phyloP scores from a whole-genome alignment of 2,888 invertebrate genomes.

The Hirtodrosophila duncani region DNA sequence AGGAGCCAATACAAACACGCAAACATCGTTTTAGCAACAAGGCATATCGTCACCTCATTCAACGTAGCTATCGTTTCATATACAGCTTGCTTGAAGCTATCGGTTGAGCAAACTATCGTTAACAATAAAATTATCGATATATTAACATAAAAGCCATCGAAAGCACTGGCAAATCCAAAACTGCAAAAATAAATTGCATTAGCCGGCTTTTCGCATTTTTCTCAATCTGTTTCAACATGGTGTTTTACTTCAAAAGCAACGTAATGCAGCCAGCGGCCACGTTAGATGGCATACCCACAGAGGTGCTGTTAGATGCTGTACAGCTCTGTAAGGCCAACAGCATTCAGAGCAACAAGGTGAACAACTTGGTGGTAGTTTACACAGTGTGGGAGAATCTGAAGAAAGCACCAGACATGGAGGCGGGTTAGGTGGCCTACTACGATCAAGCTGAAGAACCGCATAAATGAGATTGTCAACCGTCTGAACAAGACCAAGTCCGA shows the following conservation, averaged over 20 bases:
- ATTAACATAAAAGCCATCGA: too few relatives aligned
- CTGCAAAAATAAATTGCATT: too few relatives aligned
- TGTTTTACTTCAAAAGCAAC: constrained; percentile 89
- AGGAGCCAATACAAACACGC: too few relatives aligned
- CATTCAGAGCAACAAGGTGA: constrained; percentile 95
- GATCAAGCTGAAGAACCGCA: constrained; percentile 92
- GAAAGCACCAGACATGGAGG: constrained; percentile 99
- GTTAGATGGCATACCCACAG: constrained; percentile 93
- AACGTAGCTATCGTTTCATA: too few relatives aligned
- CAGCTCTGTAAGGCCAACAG: constrained; percentile 99
- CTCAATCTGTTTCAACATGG: constrained; percentile 81
- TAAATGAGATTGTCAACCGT: constrained; percentile 94
- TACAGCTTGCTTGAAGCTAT: too few relatives aligned
- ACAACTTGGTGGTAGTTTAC: constrained; percentile 97
- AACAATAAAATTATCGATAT: too few relatives aligned
- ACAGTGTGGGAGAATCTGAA: constrained; percentile 99
- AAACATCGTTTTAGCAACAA: too few relatives aligned
- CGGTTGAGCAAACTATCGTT: too few relatives aligned
- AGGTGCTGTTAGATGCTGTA: constrained; percentile 96
- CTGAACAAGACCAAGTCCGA: constrained; percentile 95
- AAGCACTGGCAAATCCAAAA: too few relatives aligned
- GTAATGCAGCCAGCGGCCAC: constrained; percentile 92
- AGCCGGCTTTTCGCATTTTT: not conserved
- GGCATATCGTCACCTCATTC: too few relatives aligned
- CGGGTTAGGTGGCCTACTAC: constrained; percentile 96